Evolutionary conservation across 2,888 invertebrate species (phyloP).

Genomic region (Osedax fenrisi): DNA sequence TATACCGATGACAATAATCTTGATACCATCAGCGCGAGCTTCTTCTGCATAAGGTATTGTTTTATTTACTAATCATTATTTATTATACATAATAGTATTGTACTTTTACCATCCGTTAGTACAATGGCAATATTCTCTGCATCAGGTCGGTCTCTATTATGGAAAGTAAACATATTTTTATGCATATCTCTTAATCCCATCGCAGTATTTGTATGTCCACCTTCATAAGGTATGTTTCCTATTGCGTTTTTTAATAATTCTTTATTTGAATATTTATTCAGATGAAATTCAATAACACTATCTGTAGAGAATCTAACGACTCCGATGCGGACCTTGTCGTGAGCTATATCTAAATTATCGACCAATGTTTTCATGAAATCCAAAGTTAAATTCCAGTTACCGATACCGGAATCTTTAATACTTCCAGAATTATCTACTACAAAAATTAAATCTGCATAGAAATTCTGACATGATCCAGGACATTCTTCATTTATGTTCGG

Average conservation of each 20-base stretch:
- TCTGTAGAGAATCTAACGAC: constrained; percentile 18
- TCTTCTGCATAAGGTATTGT: constrained; percentile 20
- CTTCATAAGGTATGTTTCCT: not conserved
- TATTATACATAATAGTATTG: too few relatives aligned
- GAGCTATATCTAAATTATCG: constrained; percentile 14
- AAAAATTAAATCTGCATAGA: constrained; percentile 26
- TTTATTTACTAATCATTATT: not conserved
- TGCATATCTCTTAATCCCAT: constrained; percentile 24
- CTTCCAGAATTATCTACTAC: constrained; percentile 31
- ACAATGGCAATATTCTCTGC: constrained; percentile 29
- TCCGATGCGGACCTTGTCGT: constrained; percentile 22
- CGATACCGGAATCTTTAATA: constrained; percentile 26
- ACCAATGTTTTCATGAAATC: constrained; percentile 21
- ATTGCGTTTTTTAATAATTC: not conserved
- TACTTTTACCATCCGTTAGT: constrained; percentile 27
- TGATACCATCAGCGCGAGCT: constrained; percentile 12
- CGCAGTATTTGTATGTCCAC: constrained; percentile 26
- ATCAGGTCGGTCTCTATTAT: constrained; percentile 20
- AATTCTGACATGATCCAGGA: constrained; percentile 9
- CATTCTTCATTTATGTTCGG: not conserved
- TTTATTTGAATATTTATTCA: constrained; percentile 21
- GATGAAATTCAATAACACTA: constrained; percentile 23
- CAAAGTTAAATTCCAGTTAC: constrained; percentile 26
- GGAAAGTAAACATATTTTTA: constrained; percentile 11
- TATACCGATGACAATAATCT: constrained; percentile 26